Conservation (phyloP, 2,113 vertebrate species). For the Mugil cephalus region DNA sequence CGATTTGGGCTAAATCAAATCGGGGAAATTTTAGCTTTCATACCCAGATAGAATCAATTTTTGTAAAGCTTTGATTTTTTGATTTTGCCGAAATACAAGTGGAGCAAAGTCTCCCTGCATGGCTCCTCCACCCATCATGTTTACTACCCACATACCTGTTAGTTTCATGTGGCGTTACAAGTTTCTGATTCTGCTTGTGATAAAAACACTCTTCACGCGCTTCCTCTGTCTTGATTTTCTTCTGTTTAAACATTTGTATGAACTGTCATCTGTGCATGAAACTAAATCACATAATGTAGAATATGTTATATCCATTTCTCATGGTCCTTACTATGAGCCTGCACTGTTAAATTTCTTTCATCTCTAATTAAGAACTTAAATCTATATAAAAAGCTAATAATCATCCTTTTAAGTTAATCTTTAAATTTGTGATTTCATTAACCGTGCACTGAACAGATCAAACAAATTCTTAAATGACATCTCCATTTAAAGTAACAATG, state of each 20-base stretch:
- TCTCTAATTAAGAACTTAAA: not conserved
- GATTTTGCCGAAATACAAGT: slow-evolving; percentile 4
- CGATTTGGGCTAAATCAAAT: not conserved
- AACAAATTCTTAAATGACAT: not conserved
- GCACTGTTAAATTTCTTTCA: too few species aligned
- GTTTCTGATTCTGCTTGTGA: slow-evolving; percentile 4
- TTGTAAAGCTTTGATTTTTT: slow-evolving; percentile 1
- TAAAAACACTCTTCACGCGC: not conserved
- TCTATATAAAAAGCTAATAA: too few species aligned
- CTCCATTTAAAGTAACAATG: slow-evolving; percentile 12
- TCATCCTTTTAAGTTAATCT: not conserved
- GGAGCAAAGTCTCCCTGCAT: not conserved
- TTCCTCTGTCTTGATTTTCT: slow-evolving; percentile 12
- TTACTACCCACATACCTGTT: not conserved
- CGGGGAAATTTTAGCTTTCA: not conserved
- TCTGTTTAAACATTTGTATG: slow-evolving; percentile 6
- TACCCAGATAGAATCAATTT: not conserved
- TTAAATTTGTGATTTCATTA: slow-evolving; percentile 3
- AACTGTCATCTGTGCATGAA: not conserved
- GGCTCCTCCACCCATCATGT: not conserved
- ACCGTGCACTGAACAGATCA: not conserved
- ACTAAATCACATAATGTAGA: too few species aligned
- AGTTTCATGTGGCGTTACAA: too few species aligned
- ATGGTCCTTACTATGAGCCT: too few species aligned
- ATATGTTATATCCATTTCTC: too few species aligned